Base-by-base conservation (phyloP, 2,797 vertebrate species). In the Pipistrellus pygmaeus region DNA sequence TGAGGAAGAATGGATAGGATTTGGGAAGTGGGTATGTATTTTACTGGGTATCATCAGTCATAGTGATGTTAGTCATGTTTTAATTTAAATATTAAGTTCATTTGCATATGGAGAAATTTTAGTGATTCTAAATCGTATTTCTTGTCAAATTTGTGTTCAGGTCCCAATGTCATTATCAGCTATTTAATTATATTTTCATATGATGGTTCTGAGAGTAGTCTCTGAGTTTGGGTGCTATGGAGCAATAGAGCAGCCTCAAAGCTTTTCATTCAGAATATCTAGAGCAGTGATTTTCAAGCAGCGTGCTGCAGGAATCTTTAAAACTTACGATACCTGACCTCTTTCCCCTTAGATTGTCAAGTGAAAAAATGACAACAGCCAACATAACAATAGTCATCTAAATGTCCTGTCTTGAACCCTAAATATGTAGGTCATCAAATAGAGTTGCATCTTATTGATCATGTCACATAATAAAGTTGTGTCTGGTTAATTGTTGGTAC, bases 161-260 rank as follows among this genome's bases (percentile, higher is more conserved):
- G 8, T 80, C 82, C 27, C 35, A 80, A 8, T 88, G 48, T 84
- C 51, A 55, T 88, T 77, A 72, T 94, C 27, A 77, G 48, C 66
- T 85, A 93, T 78, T 86, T 94, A 90, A 80, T 73, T 96, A 84
- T 83, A 88, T 88, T 96, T 96, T 88, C 30, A 27, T 83, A 18
- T 85, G n/a, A 76, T 66, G 88, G 41, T 69, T 46, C 72, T 75
- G n/a, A 68, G 68, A 62, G 32, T 27, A 73, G 23, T 46, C 8
- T 68, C 57, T 32, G 84, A 32, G 38, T 81, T 60, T 78, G 64
- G 25, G 6, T 46, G 14, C 73, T 80, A 13, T 20, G 60, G 80
- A 82, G 76, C 53, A 53, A 2, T 72, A 35, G 44, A 66, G 2
- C 30, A 60, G 12, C 44, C 35, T 87, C 20, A 87, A 14, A 91